A percentile compares a stretch with the other conserved stretches of the same genome.
phyloP scores from a whole-genome alignment of 1,140 invertebrate genomes.

The Lepidostoma basale region DNA sequence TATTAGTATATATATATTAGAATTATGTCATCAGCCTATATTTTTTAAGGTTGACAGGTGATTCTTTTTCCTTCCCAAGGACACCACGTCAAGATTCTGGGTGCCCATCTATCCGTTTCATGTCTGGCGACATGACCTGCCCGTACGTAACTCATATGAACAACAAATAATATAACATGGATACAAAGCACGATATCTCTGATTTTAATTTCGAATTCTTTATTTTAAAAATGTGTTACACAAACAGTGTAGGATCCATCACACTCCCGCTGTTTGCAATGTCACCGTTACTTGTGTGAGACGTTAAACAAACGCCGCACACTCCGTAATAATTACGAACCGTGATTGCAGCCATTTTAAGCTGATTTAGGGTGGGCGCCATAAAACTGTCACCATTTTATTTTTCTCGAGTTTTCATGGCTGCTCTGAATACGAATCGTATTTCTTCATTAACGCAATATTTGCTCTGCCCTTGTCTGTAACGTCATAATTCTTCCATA shows the following conservation, averaged over 20 bases:
- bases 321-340: not conserved
- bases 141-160: too few relatives aligned
- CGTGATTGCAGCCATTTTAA: not conserved
- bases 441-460: not conserved
- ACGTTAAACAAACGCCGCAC: not conserved
- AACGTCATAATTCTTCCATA: not conserved
- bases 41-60: too few relatives aligned
- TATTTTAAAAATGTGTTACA: not conserved
- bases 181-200: too few relatives aligned
- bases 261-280: not conserved
- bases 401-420: not conserved
- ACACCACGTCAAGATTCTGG: too few relatives aligned
- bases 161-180: too few relatives aligned
- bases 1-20: too few relatives aligned
- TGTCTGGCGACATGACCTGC: too few relatives aligned
- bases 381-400: not conserved
- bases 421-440: not conserved
- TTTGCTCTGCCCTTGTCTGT: not conserved
- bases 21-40: too few relatives aligned
- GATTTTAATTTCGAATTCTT: too few relatives aligned
- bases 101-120: too few relatives aligned
- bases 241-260: not conserved
- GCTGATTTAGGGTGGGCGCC: not conserved
- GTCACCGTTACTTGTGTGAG: not conserved
- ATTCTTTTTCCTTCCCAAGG: too few relatives aligned